A percentile compares a stretch with the other conserved stretches of the same genome.
These are phyloP conservation scores for Drosophila ogumai DNA, from an alignment of 1,140 invertebrate species.

Conservation along the genomic window DNA sequence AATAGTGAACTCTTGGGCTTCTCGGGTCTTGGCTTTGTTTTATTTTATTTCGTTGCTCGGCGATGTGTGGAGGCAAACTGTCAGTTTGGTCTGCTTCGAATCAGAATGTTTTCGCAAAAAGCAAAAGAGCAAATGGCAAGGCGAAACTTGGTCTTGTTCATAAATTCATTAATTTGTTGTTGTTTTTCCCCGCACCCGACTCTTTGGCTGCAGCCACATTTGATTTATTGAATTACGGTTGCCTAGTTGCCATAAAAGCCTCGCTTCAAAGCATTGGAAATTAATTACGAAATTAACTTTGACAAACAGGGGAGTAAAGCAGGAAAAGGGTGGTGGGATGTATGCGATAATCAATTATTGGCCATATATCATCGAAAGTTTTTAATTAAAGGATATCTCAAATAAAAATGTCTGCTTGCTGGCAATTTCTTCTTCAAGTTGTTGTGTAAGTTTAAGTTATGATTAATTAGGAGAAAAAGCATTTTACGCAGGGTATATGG, in stretches of 20 bases:
- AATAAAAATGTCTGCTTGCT: conserved; percentile 15
- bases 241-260: conserved; percentile 71
- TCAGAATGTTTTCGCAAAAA: conserved; percentile 47
- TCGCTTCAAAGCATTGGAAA: conserved; percentile 69
- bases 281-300: conserved; percentile 80
- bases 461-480: not conserved
- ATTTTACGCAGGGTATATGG: not conserved
- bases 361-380: conserved; percentile 52
- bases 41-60: conserved; percentile 22
- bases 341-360: conserved; percentile 26
- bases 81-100: conserved; percentile 50
- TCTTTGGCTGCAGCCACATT: conserved; percentile 66
- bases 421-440: conserved; percentile 5
- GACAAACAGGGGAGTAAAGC: conserved; percentile 21
- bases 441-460: not conserved
- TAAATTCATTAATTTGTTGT: conserved; percentile 82
- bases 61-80: conserved; percentile 51
- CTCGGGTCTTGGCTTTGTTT: conserved; percentile 17
- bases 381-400: conserved; percentile 51
- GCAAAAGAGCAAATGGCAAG: conserved; percentile 60
- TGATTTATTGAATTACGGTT: conserved; percentile 80
- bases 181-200: conserved; percentile 13
- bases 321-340: not conserved
- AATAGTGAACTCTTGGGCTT: conserved; percentile 14
- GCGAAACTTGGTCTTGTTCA: conserved; percentile 74